Base-by-base conservation (phyloP, 2,113 vertebrate species). In the Oriolus oriolus region DNA sequence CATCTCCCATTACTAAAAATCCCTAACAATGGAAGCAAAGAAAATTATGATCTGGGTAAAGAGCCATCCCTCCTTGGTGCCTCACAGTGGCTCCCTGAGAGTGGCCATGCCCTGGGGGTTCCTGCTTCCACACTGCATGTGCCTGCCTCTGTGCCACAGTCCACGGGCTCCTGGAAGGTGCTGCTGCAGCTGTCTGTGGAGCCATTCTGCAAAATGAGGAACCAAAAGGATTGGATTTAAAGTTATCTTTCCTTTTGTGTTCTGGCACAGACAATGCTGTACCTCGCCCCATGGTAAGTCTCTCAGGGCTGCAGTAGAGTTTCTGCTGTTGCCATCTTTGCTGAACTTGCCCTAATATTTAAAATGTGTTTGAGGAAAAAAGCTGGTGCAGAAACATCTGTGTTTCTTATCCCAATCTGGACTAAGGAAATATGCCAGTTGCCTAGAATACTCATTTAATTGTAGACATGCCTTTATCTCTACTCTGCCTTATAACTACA, bases 391-490 rank as follows among this genome's bases (percentile, higher is more conserved):
- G 49, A 66, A 56, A 71, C 13, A 52, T 54, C 13, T 44, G 44
- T 52, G 18, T 84, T 89, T 93, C 63, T 79, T 60, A 71, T 24
- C 45, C 24, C 30, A 80, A 30, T 41, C 53, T 82, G 77, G 52
- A 73, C 80, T 61, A 39, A 50, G 49, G 45, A 74, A 90, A 78
- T 42, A 52, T 87, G 69, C 68, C 77, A 37, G 37, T 78, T 95
- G 49, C 31, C 66, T 69, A 52, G 81, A 85, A 92, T 47, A 70
- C 18, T 74, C 24, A 52, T 95, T 91, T 89, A 95, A 90, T 80
- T 87, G 81, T 44, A 91, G 84, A 42, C 54, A 37, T 68, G 53
- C 84, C 86, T 95, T 93, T 93, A 71, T 92, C 84, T 89, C 91
- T 59, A 76, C 83, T 71, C 73, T 87, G 89, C 87, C 71, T 28